A percentile compares a stretch with the other conserved stretches of the same genome.
These are phyloP conservation scores for Dreissena rostriformis DNA, from an alignment of 1,140 invertebrate genomes.

Conservation along the genomic window DNA sequence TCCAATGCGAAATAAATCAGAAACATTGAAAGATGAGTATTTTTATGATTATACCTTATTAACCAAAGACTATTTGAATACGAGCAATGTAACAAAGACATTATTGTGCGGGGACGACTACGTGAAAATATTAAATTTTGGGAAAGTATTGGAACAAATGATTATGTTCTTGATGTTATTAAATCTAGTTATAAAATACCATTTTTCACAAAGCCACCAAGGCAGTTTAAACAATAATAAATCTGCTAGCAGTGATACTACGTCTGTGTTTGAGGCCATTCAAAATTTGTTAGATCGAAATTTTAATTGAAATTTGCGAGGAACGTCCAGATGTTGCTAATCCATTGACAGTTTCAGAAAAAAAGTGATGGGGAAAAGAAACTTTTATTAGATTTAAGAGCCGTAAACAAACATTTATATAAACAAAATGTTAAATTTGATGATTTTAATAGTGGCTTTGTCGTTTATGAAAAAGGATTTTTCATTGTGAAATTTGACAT, in stretches of 20 bases:
- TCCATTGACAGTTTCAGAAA: conserved; percentile 33
- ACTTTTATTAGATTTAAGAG: conserved; percentile 28
- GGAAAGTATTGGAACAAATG: background rate
- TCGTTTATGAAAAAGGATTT: conserved; percentile 3
- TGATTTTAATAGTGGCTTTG: conserved; percentile 26
- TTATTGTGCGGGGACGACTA: conserved; percentile 22
- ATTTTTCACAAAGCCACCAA: conserved; percentile 26
- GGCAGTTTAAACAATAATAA: conserved; percentile 27
- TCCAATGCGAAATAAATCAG: too few relatives aligned
- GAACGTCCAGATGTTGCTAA: conserved; percentile 12
- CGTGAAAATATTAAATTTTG: conserved; percentile 1
- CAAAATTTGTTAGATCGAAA: conserved; percentile 19
- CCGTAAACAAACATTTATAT: conserved; percentile 36
- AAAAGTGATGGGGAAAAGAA: conserved; percentile 29
- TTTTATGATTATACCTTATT: conserved; percentile 17
- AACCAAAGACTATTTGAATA: conserved; percentile 8
- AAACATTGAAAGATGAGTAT: conserved; percentile 41
- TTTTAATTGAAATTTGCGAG: conserved; percentile 26
- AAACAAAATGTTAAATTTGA: conserved; percentile 47
- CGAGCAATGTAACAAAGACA: background rate
- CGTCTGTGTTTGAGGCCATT: conserved; percentile 25
- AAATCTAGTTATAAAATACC: conserved; percentile 36
- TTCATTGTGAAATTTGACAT: conserved; percentile 37
- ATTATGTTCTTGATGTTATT: conserved; percentile 32
- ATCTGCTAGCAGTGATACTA: conserved; percentile 1